phyloP scores from a whole-genome alignment of 2,888 invertebrate species.

The Drosophila anomalata region DNA sequence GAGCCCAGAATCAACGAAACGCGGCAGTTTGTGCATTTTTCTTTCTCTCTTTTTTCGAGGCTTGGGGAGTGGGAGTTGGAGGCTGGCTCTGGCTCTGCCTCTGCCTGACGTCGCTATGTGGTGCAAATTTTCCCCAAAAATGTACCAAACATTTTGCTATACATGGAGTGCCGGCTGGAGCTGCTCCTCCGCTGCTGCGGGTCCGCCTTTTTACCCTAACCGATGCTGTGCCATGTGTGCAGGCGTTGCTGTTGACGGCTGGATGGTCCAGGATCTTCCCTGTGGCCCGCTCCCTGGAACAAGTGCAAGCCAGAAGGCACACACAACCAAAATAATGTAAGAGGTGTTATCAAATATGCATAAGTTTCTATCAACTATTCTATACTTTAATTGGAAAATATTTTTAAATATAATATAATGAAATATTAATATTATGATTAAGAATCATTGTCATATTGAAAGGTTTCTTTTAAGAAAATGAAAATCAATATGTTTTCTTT shows the following conservation, averaged over 20 bases:
- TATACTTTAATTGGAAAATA: not conserved
- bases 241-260: conserved; percentile 45
- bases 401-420: not conserved
- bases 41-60: conserved; percentile 21
- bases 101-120: conserved; percentile 48
- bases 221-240: conserved; percentile 51
- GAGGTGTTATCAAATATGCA: not conserved
- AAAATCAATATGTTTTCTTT: not conserved
- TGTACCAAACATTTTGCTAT: conserved; percentile 70
- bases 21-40: conserved; percentile 64
- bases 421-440: not conserved
- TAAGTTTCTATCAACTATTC: not conserved
- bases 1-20: conserved; percentile 39
- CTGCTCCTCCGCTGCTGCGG: conserved; percentile 10
- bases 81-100: conserved; percentile 23
- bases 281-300: conserved; percentile 5
- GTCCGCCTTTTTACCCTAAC: not conserved
- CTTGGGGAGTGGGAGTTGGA: conserved; percentile 19
- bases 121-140: conserved; percentile 71
- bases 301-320: conserved; percentile 26
- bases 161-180: conserved; percentile 51
- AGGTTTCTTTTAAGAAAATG: not conserved
- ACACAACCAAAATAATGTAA: not conserved
- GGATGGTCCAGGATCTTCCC: conserved; percentile 22
- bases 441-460: too few species aligned